Base-by-base conservation (phyloP, 2,888 invertebrate genomes). In the Stegana nigrithorax region DNA sequence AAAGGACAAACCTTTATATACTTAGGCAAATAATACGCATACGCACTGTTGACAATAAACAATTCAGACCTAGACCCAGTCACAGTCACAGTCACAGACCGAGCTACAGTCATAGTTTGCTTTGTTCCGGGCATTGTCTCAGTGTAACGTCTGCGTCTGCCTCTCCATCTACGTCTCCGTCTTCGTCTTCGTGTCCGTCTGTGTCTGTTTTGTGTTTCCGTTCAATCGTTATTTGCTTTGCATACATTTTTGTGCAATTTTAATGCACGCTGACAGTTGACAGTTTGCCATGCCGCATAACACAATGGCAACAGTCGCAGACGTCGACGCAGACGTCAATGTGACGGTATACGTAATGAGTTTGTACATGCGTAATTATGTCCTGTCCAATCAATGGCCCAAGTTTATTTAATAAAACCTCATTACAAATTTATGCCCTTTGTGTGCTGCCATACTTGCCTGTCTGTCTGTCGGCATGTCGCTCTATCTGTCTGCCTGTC, bases 11-110 rank as follows among this genome's bases (percentile, higher is more conserved):
- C n/a, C n/a, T n/a, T n/a, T n/a, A n/a, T n/a, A n/a, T n/a, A n/a
- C n/a, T n/a, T n/a, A n/a, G 3, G 10, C 39, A 50, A 50, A 50
- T 50, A 50, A 26, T 50, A 50, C 50, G 50, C 50, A 50, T 50
- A 50, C 14, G 26, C 26, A 50, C 50, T 25, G 50, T 26, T 26
- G 26, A 45, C 21, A 45, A 23, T 12, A 45, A 21, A 10, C 23
- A 21, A 23, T 21, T 45, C n/a, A n/a, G n/a, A n/a, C n/a, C n/a
- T n/a, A n/a, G n/a, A n/a, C n/a, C n/a, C n/a, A n/a, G n/a, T n/a
- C n/a, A n/a, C n/a, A n/a, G n/a, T n/a, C n/a, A n/a, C n/a, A n/a
- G n/a, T n/a, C n/a, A n/a, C n/a, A n/a, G n/a, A n/a, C n/a, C n/a
- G n/a, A n/a, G n/a, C n/a, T n/a, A n/a, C n/a, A n/a, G n/a, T n/a